Evolutionary conservation across 2,797 vertebrate species (phyloP).

Genomic region (Sparus aurata): DNA sequence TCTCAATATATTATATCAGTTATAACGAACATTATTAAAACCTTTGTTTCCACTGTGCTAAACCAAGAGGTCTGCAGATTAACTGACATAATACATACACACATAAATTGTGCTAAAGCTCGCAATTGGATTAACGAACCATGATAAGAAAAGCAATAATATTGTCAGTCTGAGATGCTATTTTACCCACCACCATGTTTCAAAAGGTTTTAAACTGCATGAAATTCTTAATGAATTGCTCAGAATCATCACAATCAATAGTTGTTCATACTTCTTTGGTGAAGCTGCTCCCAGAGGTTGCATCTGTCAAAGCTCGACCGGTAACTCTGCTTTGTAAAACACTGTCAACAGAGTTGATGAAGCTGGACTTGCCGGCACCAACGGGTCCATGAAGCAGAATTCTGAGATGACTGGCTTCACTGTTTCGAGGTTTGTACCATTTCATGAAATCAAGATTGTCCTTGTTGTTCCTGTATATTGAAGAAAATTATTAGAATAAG

Average conservation of each 20-base stretch:
- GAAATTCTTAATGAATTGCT: not conserved
- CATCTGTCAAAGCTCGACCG: fast-evolving
- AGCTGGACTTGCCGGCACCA: slow-evolving; percentile 82
- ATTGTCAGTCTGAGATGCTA: not conserved
- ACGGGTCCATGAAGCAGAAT: slow-evolving; percentile 81
- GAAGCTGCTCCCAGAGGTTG: not conserved
- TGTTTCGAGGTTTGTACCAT: slow-evolving; percentile 13
- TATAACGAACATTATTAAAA: too few species aligned
- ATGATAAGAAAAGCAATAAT: not conserved
- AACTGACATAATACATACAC: too few species aligned
- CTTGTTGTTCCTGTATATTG: not conserved
- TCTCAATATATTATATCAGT: too few species aligned
- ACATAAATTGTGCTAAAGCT: too few species aligned
- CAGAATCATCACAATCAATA: not conserved
- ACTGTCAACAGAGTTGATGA: slow-evolving; percentile 83
- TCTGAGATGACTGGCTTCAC: slow-evolving; percentile 44
- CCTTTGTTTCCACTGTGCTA: too few species aligned
- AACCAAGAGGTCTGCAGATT: too few species aligned
- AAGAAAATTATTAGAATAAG: not conserved
- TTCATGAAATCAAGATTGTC: not conserved
- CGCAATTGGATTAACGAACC: too few species aligned
- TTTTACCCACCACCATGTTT: too few species aligned
- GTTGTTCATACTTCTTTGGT: slow-evolving; percentile 11
- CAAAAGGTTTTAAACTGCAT: not conserved
- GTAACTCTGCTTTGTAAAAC: slow-evolving; percentile 47